Evolutionary conservation across 2,113 vertebrate species (phyloP).

Genomic region (Python bivittatus): DNA sequence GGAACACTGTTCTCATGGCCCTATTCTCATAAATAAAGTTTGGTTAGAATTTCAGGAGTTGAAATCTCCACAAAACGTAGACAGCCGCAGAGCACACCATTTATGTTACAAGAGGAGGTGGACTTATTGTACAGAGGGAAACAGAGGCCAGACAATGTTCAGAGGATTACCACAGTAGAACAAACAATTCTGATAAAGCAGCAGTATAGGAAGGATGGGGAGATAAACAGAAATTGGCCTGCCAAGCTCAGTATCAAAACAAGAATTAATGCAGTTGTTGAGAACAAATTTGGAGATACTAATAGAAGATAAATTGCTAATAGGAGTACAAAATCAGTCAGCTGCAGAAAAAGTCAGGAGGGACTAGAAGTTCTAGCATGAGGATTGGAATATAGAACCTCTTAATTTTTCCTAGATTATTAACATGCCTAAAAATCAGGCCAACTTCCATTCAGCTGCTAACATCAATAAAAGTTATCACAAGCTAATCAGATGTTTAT

Average conservation of each 20-base stretch:
- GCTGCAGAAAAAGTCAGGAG: not conserved
- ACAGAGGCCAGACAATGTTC: not conserved
- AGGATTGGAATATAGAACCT: not conserved
- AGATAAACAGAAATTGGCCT: not conserved
- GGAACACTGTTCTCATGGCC: not conserved
- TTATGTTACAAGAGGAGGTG: not conserved
- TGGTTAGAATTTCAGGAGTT: not conserved
- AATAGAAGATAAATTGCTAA: not conserved
- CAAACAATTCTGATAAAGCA: not conserved
- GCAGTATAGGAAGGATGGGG: not conserved
- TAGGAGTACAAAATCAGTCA: not conserved
- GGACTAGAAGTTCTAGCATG: not conserved
- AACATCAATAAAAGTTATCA: not conserved
- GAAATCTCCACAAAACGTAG: not conserved
- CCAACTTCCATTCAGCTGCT: not conserved
- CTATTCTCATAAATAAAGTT: not conserved
- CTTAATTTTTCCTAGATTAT: not conserved
- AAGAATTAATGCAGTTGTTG: not conserved
- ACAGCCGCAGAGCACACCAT: no score
- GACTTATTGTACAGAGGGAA: not conserved
- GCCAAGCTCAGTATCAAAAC: not conserved
- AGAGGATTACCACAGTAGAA: not conserved
- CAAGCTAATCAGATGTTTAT: not conserved
- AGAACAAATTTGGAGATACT: not conserved
- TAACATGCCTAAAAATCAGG: not conserved